Evolutionary conservation across 2,113 vertebrate species (phyloP).

Genomic region (Aphyosemion australe): DNA sequence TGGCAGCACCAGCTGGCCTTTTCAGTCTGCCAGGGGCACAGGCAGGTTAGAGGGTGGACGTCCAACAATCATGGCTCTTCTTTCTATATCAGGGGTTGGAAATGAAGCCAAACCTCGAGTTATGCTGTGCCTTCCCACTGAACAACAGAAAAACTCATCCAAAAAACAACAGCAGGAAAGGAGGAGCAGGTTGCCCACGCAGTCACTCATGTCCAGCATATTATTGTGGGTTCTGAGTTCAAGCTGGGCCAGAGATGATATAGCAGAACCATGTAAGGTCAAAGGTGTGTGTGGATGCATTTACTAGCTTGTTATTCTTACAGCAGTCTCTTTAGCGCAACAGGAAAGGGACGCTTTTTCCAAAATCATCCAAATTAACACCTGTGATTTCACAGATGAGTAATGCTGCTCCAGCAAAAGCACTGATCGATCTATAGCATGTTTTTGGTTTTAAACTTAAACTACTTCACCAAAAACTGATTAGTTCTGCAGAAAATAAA

Average conservation of each 20-base stretch:
- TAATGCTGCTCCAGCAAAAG: too few relatives aligned
- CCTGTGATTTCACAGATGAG: too few relatives aligned
- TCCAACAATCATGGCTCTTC: constrained; percentile 53
- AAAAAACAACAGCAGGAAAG: constrained; percentile 65
- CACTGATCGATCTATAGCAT: too few relatives aligned
- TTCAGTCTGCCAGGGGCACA: constrained; percentile 68
- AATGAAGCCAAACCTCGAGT: constrained; percentile 56
- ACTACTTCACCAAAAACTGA: too few relatives aligned
- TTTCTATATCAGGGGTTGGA: constrained; percentile 56
- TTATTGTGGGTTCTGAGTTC: constrained; percentile 54
- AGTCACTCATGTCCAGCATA: constrained; percentile 58
- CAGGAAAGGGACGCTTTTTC: too few relatives aligned
- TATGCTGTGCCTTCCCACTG: constrained; percentile 37
- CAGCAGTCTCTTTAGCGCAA: too few relatives aligned
- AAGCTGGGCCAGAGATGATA: constrained; percentile 65
- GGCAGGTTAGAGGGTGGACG: constrained; percentile 65
- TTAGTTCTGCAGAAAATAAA: too few relatives aligned
- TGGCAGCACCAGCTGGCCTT: constrained; percentile 72
- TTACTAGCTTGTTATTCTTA: constrained; percentile 4
- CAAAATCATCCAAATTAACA: too few relatives aligned
- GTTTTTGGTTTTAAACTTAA: too few relatives aligned
- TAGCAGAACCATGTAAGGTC: constrained; percentile 45
- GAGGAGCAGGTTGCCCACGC: constrained; percentile 63
- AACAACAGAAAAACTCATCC: constrained; percentile 55
- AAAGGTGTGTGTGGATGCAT: constrained; percentile 31